Percentiles rank a stretch among this genome's conserved stretches.
phyloP scores from a whole-genome alignment of 2,113 vertebrate genomes.

The Leptosomus discolor region DNA sequence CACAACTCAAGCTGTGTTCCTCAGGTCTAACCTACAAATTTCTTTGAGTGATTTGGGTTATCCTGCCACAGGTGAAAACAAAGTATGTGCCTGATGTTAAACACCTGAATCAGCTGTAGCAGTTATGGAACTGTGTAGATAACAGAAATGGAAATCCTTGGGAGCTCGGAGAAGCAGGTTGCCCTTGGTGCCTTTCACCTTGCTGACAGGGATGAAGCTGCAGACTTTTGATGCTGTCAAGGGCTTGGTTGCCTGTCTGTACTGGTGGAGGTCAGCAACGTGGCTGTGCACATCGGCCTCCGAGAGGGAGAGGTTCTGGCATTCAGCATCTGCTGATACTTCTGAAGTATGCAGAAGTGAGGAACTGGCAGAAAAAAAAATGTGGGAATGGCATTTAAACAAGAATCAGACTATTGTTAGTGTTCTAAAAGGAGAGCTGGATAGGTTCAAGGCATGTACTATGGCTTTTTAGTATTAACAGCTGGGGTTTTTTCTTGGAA shows the following conservation, averaged over 20 bases:
- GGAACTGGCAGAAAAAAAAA: background rate
- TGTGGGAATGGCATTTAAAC: background rate
- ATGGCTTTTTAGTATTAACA: background rate
- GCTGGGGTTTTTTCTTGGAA: background rate
- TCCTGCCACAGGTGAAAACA: background rate
- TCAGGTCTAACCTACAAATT: background rate
- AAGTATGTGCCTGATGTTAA: background rate
- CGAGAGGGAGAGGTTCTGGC: background rate
- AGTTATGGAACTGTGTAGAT: background rate
- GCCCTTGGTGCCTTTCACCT: background rate
- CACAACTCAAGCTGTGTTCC: too few relatives aligned
- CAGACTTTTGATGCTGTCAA: background rate
- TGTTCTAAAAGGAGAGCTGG: background rate
- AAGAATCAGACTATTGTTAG: background rate
- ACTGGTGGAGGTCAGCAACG: rapidly evolving
- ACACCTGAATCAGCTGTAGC: too few relatives aligned
- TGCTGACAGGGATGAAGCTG: background rate
- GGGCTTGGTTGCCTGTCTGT: background rate
- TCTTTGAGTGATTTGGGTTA: background rate
- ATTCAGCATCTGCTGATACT: background rate
- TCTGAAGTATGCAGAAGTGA: background rate
- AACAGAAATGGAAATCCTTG: background rate
- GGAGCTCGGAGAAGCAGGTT: background rate
- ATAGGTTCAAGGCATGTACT: background rate
- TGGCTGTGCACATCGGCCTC: rapidly evolving